Conservation (phyloP, 2,113 vertebrate species). For the Cichladusa arquata region DNA sequence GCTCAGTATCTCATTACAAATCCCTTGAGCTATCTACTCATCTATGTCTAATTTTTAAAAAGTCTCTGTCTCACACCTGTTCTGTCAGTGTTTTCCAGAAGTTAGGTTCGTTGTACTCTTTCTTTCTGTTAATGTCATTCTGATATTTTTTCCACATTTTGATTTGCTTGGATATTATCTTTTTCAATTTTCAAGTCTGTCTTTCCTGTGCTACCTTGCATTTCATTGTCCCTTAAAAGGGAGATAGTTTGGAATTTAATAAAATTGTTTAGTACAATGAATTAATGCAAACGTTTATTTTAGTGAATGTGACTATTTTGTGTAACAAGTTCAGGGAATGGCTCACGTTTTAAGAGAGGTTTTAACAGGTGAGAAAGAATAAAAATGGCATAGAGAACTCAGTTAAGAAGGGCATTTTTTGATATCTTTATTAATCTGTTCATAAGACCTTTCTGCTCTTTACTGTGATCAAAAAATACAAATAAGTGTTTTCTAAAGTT, state of each 20-base stretch:
- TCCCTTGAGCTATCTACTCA: slow-evolving; percentile 19
- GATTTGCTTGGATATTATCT: background rate
- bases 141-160: background rate
- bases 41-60: slow-evolving; percentile 19
- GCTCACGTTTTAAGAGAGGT: background rate
- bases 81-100: background rate
- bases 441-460: background rate
- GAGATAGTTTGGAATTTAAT: background rate
- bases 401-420: background rate
- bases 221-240: background rate
- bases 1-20: background rate
- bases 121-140: background rate
- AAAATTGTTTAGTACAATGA: background rate
- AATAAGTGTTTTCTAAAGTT: background rate
- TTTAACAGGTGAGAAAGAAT: background rate
- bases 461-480: background rate
- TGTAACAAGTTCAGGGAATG: background rate
- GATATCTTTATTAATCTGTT: background rate
- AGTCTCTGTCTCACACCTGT: background rate
- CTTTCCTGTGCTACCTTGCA: background rate
- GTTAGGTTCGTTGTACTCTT: background rate
- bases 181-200: background rate
- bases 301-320: background rate
- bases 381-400: background rate
- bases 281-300: background rate